These are phyloP conservation scores for Hydractinia echinata DNA, from an alignment of 30 jellyfish, hydroid and myxozoan species.

Conservation along the genomic window DNA sequence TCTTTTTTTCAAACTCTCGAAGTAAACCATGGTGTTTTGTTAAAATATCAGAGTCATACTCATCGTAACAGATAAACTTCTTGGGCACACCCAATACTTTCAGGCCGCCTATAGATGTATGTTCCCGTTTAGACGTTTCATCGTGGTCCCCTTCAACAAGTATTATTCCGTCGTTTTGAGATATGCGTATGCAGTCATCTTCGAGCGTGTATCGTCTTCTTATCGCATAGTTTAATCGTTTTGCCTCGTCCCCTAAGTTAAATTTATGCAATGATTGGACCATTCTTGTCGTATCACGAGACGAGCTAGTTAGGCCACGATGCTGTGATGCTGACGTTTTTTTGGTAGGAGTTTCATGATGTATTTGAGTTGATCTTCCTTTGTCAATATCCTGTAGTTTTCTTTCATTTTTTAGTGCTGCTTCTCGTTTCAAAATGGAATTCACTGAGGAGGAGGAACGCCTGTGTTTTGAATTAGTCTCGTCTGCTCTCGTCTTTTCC, in stretches of 20 bases:
- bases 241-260: background rate
- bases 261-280: too few species aligned
- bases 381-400: too few species aligned
- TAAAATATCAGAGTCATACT: conserved; percentile 9
- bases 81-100: conserved; percentile 9
- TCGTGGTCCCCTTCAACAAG: conserved; percentile 3
- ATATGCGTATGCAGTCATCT: conserved; percentile 2
- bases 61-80: background rate
- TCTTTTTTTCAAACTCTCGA: background rate
- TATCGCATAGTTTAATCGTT: background rate
- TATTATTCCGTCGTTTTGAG: background rate
- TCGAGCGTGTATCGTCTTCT: background rate
- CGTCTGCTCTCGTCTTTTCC: too few species aligned
- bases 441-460: too few species aligned
- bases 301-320: too few species aligned
- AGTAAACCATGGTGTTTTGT: background rate
- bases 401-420: too few species aligned
- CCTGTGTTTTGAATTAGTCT: too few species aligned
- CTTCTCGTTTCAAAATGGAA: too few species aligned
- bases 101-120: background rate
- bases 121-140: background rate
- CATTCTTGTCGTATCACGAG: too few species aligned
- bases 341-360: too few species aligned
- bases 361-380: too few species aligned
- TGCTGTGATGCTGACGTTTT: too few species aligned